Conservation (phyloP, 2,888 invertebrate species). For the Cantharis lateralis region DNA sequence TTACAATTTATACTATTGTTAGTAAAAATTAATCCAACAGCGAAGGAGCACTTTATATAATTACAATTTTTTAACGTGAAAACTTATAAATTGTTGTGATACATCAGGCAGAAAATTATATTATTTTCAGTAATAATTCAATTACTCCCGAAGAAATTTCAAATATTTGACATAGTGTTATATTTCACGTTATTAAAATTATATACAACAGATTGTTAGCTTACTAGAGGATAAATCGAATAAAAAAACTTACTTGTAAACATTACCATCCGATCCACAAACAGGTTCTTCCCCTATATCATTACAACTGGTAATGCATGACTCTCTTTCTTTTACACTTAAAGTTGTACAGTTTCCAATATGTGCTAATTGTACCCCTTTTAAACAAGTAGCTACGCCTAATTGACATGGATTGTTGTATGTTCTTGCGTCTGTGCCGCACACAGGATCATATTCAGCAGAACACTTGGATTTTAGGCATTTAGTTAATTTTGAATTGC, state of each 20-base stretch:
- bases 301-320: constrained; percentile 67
- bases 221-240: constrained; percentile 5
- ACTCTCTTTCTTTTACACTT: constrained; percentile 59
- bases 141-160: neutral
- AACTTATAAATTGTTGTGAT: neutral
- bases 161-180: neutral
- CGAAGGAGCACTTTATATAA: neutral
- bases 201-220: neutral
- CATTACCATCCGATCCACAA: constrained; percentile 89
- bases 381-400: constrained; percentile 84
- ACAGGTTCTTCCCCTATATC: constrained; percentile 70
- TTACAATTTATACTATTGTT: neutral
- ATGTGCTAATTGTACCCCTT: constrained; percentile 85
- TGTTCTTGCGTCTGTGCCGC: constrained; percentile 86
- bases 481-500: constrained; percentile 72
- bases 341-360: constrained; percentile 84
- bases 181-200: neutral
- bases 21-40: neutral
- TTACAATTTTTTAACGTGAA: neutral
- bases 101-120: neutral
- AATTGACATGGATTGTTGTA: constrained; percentile 83
- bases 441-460: constrained; percentile 77
- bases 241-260: constrained; percentile 67
- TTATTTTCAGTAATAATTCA: neutral
- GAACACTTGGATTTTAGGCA: constrained; percentile 76